Percentiles rank a stretch among this genome's conserved stretches.
phyloP scores from a whole-genome alignment of 2,888 invertebrate genomes.

The Leptopilina syphax region DNA sequence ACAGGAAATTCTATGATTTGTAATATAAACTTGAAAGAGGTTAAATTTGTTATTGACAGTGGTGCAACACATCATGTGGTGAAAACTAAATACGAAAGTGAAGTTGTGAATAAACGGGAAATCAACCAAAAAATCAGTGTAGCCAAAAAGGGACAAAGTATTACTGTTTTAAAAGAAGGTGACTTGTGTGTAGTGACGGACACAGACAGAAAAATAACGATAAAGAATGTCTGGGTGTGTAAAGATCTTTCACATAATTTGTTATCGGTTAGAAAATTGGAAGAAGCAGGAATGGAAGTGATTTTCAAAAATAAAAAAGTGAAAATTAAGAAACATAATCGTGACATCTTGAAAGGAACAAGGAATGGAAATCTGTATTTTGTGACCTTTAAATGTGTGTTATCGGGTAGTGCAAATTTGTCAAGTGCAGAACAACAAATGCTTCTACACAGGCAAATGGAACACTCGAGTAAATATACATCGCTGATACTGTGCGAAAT shows the following conservation, averaged over 20 bases:
- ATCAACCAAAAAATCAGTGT: background rate
- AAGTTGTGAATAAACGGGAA: background rate
- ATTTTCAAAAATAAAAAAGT: slow-evolving; percentile 22
- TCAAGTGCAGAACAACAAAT: slow-evolving; percentile 21
- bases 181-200: slow-evolving; percentile 12
- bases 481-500: slow-evolving; percentile 6
- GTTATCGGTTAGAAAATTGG: background rate
- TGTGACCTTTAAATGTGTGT: slow-evolving; percentile 1
- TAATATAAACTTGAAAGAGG: background rate
- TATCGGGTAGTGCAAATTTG: background rate
- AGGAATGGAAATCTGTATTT: slow-evolving; percentile 1
- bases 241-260: slow-evolving; percentile 19
- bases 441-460: slow-evolving; percentile 10
- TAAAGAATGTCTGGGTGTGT: slow-evolving; percentile 17
- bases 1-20: background rate
- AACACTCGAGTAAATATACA: slow-evolving; percentile 10
- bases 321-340: slow-evolving; percentile 14
- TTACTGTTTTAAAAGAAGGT: slow-evolving; percentile 1
- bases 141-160: slow-evolving; percentile 18
- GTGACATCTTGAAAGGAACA: slow-evolving; percentile 10
- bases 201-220: background rate
- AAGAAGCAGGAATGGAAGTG: slow-evolving; percentile 25
- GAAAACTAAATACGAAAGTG: background rate
- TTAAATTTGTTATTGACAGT: slow-evolving; percentile 10
- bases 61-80: background rate